Evolutionary conservation across 2,113 vertebrate species (phyloP).

Genomic region (Phalacrocorax pelagicus): DNA sequence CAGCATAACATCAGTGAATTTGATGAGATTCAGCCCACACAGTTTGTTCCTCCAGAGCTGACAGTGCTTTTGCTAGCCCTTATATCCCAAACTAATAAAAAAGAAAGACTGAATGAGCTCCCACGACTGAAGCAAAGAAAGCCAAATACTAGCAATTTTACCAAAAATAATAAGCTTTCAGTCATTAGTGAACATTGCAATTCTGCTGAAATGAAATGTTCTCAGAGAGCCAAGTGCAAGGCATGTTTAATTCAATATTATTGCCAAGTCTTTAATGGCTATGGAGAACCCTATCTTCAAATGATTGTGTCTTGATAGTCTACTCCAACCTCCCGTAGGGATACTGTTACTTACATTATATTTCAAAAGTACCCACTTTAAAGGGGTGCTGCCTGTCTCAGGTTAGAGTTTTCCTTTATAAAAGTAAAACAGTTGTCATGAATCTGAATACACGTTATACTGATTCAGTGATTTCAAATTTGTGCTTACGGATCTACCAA

Average conservation of each 20-base stretch:
- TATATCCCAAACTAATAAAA: slow-evolving; percentile 41
- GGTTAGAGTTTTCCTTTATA: neutral
- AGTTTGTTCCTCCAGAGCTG: slow-evolving; percentile 19
- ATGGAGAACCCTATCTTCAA: neutral
- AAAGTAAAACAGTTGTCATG: neutral
- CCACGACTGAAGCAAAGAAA: neutral
- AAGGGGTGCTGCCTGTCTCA: neutral
- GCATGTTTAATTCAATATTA: neutral
- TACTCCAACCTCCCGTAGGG: neutral
- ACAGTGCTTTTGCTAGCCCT: neutral
- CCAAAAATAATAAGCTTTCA: slow-evolving; percentile 20
- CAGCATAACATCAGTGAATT: slow-evolving; percentile 43
- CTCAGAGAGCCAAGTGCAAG: neutral
- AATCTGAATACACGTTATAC: neutral
- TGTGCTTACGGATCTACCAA: neutral
- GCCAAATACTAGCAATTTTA: neutral
- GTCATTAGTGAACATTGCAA: neutral
- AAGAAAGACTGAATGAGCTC: slow-evolving; percentile 3
- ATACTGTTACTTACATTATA: neutral
- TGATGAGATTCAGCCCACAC: slow-evolving; percentile 41
- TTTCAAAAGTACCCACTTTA: neutral
- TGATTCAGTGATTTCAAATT: neutral
- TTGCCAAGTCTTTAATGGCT: neutral
- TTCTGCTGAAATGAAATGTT: slow-evolving; percentile 7
- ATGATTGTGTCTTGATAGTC: neutral